Evolutionary conservation across 2,888 invertebrate species (phyloP), one percentile per base, ranked within the genome.

Genomic region (Crematogaster levior): DNA sequence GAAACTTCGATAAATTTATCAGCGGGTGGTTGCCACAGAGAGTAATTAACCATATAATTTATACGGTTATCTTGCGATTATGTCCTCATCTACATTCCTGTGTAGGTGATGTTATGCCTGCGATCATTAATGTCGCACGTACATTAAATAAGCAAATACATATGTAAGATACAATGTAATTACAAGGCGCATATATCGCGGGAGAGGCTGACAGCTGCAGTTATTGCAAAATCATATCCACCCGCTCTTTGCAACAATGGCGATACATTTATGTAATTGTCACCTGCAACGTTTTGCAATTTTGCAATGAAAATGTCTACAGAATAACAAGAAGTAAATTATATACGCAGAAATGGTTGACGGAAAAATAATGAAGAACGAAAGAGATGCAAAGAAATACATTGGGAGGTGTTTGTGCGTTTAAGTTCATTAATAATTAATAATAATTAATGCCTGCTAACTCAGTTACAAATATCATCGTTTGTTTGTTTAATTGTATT

Each of bases 121-220:
- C 12, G 63, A 46, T 18, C 21, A 15, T 66, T 66, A 40, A 40
- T 53, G 27, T 30, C 30, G 43, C 27, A 10, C 12, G 56, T 18
- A 43, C 40, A 10, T 66, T 75, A 53, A 75, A 53, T 75, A 75
- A 27, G 27, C 68, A n/a, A 75, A 66, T 66, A 75, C n/a, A n/a
- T n/a, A 51, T 15, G 34, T 12, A 51, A 30, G 40, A 30, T 21
- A 51, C 66, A 66, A 75, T 65, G 27, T 66, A 75, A 75, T 75
- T 51, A 48, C 37, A 4, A n/a, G 34, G 24, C 46, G 18, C 46
- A 24, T 51, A 51, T 43, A 63, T 30, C n/a, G 37, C 65, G 34
- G 65, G 9, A 73, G 27, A 73, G n/a, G 43, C 30, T 61, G 66
- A 53, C 75, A 75, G 65, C 65, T 65, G 61, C n/a, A n/a, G 7